phyloP scores from a whole-genome alignment of 2,888 invertebrate genomes.

The Andrena hattorfiana region DNA sequence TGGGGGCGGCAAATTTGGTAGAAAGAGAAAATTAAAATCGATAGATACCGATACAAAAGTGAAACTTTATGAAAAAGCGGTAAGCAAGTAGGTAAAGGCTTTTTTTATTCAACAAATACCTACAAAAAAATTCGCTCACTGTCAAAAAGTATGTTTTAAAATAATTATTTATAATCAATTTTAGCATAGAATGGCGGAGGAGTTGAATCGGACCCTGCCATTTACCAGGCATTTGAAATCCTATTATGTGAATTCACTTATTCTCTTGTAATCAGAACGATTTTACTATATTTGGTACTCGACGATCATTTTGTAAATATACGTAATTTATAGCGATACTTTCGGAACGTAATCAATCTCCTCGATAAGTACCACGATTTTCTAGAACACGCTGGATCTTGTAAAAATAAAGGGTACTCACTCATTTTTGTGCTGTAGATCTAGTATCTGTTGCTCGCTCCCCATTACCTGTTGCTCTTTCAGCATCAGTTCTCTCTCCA shows the following conservation, averaged over 20 bases:
- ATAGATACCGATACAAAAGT: no score
- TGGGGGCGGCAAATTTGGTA: no score
- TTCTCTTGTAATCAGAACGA: not conserved
- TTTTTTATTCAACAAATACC: no score
- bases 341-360: constrained; percentile 5
- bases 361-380: constrained; percentile 37
- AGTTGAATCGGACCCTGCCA: no score
- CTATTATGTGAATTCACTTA: not conserved
- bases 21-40: no score
- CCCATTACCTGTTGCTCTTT: constrained; percentile 84
- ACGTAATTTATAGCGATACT: constrained; percentile 12
- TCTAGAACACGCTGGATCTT: not conserved
- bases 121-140: no score
- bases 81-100: no score
- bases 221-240: not conserved
- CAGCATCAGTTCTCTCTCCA: constrained; percentile 89
- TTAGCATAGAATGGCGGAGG: no score
- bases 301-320: constrained; percentile 33
- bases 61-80: no score
- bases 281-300: not conserved
- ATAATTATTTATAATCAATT: not conserved
- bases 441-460: constrained; percentile 78
- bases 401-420: constrained; percentile 74
- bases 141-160: no score
- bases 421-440: constrained; percentile 81